Evolutionary conservation across 2,888 invertebrate genomes (phyloP), one percentile per base, ranked within the genome.

Genomic region (Ochlodes sylvanus): DNA sequence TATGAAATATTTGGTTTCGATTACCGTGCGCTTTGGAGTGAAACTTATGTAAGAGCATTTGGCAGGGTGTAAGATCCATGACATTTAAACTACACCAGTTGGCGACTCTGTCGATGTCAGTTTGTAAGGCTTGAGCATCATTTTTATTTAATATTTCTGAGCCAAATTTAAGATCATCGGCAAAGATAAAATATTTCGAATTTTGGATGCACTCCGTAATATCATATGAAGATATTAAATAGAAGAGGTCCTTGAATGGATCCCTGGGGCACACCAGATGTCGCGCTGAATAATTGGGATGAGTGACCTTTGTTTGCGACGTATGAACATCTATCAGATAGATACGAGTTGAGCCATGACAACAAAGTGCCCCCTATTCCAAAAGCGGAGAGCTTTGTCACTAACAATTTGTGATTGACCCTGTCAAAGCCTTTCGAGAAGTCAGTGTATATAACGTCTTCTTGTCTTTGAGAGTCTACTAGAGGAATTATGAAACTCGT

Each of bases 251-350:
- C n/a, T n/a, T n/a, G n/a, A n/a, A n/a, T n/a, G n/a, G n/a, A 34
- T 54, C 68, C 68, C 15, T 68, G 63, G 3, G 68, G 68, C 7
- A 68, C 63, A 27, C 68, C 68, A 15, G 63, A 68, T 12, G 52
- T 41, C 19, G 38, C 54, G 10, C 12, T 54, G 19, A 27, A n/a
- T n/a, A n/a, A n/a, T n/a, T n/a, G n/a, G n/a, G n/a, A n/a, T n/a
- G n/a, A n/a, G n/a, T 63, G 27, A 69, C 69, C 69, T 19, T 56
- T 64, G n/a, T 64, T 17, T 27, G 34, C 63, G 1, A 69, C 69
- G 21, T 32, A 68, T 19, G 63, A 41, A 50, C 42, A 21, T 42
- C 63, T 57, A 9, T 38, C 17, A 10, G 5, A 9, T 17, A 69
- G 32, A 58, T 62, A 70, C 12, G 69, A 70, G 2, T 62, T 15